Conservation (phyloP, 2,888 invertebrate species). For the Schizaphis graminum region DNA sequence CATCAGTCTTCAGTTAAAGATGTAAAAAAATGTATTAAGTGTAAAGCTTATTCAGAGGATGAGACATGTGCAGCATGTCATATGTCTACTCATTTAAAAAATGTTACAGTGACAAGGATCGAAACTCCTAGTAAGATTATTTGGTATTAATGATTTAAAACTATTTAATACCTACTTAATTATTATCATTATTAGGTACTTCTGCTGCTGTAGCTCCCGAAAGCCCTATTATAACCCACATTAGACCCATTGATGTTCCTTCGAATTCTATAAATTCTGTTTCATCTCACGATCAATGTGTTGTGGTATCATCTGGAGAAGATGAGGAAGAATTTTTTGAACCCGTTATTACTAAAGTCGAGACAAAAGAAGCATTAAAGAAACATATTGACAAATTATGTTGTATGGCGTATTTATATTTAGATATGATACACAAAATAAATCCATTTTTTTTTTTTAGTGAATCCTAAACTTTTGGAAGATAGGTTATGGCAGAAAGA, state of each 20-base stretch:
- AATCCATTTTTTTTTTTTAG: conserved; percentile 19
- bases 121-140: conserved; percentile 29
- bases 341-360: neutral
- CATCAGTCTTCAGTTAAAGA: neutral
- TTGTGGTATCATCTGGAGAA: neutral
- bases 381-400: conserved; percentile 22
- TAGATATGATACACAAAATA: neutral
- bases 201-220: neutral
- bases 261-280: neutral
- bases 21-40: conserved; percentile 25
- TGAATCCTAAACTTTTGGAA: conserved; percentile 44
- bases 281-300: neutral
- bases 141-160: neutral
- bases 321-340: conserved; percentile 13
- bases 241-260: neutral
- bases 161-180: neutral
- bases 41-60: neutral
- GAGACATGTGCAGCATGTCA: conserved; percentile 21
- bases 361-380: neutral
- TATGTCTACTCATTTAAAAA: conserved; percentile 18
- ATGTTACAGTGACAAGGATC: conserved; percentile 38
- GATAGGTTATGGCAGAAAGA: conserved; percentile 44
- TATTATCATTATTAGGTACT: neutral
- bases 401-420: conserved; percentile 7
- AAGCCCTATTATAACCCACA: neutral